These are phyloP conservation scores for Drosophila sordidula DNA, from an alignment of 2,888 invertebrate species.

Conservation along the genomic window DNA sequence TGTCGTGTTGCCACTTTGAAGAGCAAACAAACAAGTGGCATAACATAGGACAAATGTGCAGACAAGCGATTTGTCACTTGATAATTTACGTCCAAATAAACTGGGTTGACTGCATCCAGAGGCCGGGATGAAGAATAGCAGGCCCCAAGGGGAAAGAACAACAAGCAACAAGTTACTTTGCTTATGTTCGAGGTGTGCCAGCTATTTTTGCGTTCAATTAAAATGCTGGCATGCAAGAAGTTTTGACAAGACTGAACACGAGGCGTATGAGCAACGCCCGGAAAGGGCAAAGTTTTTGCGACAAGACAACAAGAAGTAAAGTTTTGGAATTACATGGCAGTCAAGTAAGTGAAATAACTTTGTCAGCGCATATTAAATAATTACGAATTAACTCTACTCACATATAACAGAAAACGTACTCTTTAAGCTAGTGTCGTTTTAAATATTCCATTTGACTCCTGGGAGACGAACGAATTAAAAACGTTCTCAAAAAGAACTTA, in stretches of 20 bases:
- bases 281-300: conserved; percentile 26
- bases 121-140: neutral
- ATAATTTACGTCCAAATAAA: conserved; percentile 56
- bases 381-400: conserved; percentile 28
- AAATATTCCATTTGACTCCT: neutral
- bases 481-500: neutral
- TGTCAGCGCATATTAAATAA: conserved; percentile 44
- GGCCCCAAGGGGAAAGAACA: neutral
- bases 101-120: conserved; percentile 24
- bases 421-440: conserved; percentile 5
- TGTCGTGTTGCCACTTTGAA: conserved; percentile 53
- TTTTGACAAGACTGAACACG: conserved; percentile 50
- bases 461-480: neutral
- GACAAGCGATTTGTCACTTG: conserved; percentile 75
- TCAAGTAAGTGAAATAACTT: conserved; percentile 42
- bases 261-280: conserved; percentile 32
- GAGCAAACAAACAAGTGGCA: conserved; percentile 64
- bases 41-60: conserved; percentile 53
- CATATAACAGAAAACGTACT: neutral
- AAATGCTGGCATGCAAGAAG: conserved; percentile 55
- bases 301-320: conserved; percentile 32
- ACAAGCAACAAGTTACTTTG: conserved; percentile 31
- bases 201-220: conserved; percentile 59
- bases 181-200: conserved; percentile 36
- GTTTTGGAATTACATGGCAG: conserved; percentile 36